phyloP scores from a whole-genome alignment of 1,140 invertebrate species.

The Asobara japonica region DNA sequence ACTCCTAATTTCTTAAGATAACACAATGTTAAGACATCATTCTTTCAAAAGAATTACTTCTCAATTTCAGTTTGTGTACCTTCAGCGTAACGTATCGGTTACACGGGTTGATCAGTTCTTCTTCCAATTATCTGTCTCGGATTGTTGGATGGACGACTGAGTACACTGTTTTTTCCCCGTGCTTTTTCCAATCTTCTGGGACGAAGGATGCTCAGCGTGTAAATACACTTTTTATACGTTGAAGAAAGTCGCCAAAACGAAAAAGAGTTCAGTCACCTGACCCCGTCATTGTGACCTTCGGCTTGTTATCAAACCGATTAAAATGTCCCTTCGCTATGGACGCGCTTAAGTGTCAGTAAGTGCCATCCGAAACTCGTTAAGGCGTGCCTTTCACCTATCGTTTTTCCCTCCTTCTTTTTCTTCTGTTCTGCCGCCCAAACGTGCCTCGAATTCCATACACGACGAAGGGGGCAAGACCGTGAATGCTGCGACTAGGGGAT shows the following conservation, averaged over 20 bases:
- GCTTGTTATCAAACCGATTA: conserved; percentile 23
- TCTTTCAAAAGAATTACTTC: too few relatives aligned
- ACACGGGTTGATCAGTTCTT: too few relatives aligned
- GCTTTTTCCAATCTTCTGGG: too few relatives aligned
- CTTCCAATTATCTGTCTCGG: too few relatives aligned
- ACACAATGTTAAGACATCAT: too few relatives aligned
- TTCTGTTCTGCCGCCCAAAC: conserved; percentile 1
- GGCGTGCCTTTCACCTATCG: conserved; percentile 28
- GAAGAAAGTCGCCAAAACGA: not conserved
- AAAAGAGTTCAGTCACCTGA: conserved; percentile 8
- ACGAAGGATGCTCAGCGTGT: too few relatives aligned
- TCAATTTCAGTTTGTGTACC: too few relatives aligned
- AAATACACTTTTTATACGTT: too few relatives aligned
- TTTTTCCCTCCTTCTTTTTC: conserved; percentile 12
- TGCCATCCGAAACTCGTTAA: conserved; percentile 39
- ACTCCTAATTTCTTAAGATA: too few relatives aligned
- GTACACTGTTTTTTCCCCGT: not conserved
- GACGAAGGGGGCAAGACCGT: not conserved
- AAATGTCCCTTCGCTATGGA: conserved; percentile 8
- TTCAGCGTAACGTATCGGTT: too few relatives aligned
- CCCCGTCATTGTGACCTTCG: not conserved
- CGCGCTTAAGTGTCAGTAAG: conserved; percentile 23
- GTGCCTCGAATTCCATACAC: conserved; percentile 27
- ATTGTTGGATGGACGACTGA: not conserved
- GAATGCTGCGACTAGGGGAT: conserved; percentile 5